Evolutionary conservation across 1,140 invertebrate genomes (phyloP), one percentile per base, ranked within the genome.

Genomic region (Bombus waltoni): DNA sequence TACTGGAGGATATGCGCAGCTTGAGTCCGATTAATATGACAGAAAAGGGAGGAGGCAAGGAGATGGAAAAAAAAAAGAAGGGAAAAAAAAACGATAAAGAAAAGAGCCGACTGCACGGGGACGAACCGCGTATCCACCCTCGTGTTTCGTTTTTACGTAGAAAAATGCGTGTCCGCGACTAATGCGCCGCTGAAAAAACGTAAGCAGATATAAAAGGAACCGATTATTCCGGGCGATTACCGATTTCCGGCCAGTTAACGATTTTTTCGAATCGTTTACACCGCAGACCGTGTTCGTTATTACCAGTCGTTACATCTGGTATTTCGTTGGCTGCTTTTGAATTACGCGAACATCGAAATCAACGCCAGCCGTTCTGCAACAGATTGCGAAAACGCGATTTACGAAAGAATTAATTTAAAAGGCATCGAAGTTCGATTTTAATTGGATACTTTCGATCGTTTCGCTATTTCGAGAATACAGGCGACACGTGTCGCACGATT

Each of bases 161-260:
- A 79, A 84, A 80, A 85, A 85, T 78, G 59, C 59, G 53, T 44
- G 42, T 18, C 71, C 65, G 81, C 62, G 75, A 68, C 78, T 83
- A 59, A 73, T 38, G 81, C 75, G 78, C 59, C 44, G 3, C 42
- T 53, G 53, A 71, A 93, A 92, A 92, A 93, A 92, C 85, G 62
- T 92, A 91, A 93, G 90, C 85, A 92, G 86, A 92, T 90, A 91
- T 92, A 93, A 93, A 90, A 91, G 90, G 89, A 90, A 90, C 87
- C 91, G 92, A 93, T 94, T 94, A 95, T 94, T 90, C 91, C 87
- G 85, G 91, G 79, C 92, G 89, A 94, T 94, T 94, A 94, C 93
- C 92, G 91, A 94, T 94, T 94, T 93, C 91, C 92, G 88, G 92
- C 91, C 92, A 92, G 92, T 94, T 94, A 93, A 94, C 91, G 90